Percentiles rank a stretch among this genome's conserved stretches.
phyloP scores from a whole-genome alignment of 2,113 vertebrate species.

The Symphodus melops region DNA sequence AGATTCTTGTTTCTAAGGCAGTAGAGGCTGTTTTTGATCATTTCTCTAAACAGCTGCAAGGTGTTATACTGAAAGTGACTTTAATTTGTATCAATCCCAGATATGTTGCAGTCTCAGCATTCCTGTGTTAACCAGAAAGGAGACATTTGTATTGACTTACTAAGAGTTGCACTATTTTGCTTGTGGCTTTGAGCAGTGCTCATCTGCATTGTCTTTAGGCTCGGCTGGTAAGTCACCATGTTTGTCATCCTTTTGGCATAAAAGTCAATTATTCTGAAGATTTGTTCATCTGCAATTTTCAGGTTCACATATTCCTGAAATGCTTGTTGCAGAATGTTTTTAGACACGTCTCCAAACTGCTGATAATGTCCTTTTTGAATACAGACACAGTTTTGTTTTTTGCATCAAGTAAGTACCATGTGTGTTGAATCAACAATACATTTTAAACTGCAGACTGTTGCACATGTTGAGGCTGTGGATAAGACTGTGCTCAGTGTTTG shows the following conservation, averaged over 20 bases:
- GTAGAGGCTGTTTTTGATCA: not conserved
- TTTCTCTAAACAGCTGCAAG: conserved; percentile 5
- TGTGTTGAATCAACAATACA: conserved; percentile 4
- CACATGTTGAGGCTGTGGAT: conserved; percentile 15
- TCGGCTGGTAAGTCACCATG: conserved; percentile 27
- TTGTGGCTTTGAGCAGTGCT: conserved; percentile 11
- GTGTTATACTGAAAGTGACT: conserved; percentile 7
- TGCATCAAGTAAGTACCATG: not conserved
- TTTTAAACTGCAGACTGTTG: conserved; percentile 6
- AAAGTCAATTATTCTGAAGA: conserved; percentile 1
- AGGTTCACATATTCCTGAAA: not conserved
- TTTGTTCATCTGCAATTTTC: not conserved
- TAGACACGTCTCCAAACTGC: not conserved
- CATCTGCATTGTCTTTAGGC: conserved; percentile 4
- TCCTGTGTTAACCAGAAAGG: conserved; percentile 33
- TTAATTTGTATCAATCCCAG: conserved; percentile 37
- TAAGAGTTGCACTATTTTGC: conserved; percentile 20
- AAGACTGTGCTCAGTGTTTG: conserved; percentile 34
- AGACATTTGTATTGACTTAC: conserved; percentile 25
- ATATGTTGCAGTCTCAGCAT: conserved; percentile 39
- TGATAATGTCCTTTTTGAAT: not conserved
- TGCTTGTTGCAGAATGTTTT: not conserved
- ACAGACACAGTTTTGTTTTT: conserved; percentile 1
- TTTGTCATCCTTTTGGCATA: conserved; percentile 11
- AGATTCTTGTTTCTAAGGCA: not conserved